These are phyloP conservation scores for Pontoporia blainvillei DNA, from an alignment of 2,113 vertebrate species.

Conservation along the genomic window DNA sequence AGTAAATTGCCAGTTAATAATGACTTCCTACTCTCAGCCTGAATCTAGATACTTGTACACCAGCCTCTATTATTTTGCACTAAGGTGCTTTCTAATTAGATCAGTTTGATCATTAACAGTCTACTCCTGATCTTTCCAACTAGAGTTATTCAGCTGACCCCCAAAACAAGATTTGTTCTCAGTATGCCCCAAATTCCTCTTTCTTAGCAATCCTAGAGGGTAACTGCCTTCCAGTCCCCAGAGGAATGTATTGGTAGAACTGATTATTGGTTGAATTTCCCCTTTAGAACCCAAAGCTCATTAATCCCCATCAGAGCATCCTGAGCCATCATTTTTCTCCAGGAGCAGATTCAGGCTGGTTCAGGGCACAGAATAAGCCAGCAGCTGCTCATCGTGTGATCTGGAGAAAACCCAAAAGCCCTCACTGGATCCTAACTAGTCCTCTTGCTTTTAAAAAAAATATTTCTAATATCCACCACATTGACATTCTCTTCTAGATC, in stretches of 20 bases:
- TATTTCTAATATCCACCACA: neutral
- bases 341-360: neutral
- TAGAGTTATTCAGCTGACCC: neutral
- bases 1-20: neutral
- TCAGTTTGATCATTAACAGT: neutral
- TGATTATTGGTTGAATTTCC: conserved; percentile 3
- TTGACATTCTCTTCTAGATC: neutral
- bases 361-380: neutral
- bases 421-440: neutral
- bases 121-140: neutral
- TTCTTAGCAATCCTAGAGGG: neutral
- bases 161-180: neutral
- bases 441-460: neutral
- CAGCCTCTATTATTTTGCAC: neutral
- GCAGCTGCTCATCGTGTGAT: neutral
- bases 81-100: neutral
- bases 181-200: neutral
- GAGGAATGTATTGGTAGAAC: neutral
- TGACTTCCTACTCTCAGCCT: neutral
- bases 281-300: neutral
- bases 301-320: neutral
- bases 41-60: neutral
- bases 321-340: neutral
- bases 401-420: neutral
- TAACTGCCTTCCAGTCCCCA: neutral